These are phyloP conservation scores for Drosophila saltans DNA, from an alignment of 1,140 invertebrate species.

Conservation along the genomic window DNA sequence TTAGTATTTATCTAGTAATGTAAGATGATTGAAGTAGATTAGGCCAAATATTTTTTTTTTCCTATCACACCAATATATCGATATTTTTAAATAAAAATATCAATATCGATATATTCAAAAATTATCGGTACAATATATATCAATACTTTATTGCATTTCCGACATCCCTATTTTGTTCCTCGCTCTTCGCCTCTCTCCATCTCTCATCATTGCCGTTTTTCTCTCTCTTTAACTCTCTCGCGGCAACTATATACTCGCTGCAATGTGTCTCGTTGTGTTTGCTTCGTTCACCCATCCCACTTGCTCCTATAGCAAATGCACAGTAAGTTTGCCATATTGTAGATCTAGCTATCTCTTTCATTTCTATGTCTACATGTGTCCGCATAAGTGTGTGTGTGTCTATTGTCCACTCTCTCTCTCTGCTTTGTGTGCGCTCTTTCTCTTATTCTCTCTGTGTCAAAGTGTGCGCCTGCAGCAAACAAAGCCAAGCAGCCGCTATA, in stretches of 20 bases:
- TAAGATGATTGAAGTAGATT: too few species aligned
- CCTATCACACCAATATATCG: too few species aligned
- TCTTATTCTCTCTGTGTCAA: constrained; percentile 18
- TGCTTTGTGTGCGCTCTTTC: constrained; percentile 24
- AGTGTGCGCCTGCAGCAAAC: constrained; percentile 47
- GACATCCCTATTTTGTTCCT: not conserved
- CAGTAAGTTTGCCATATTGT: not conserved
- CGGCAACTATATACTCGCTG: not conserved
- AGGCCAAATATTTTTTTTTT: too few species aligned
- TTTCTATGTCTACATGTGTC: constrained; percentile 52
- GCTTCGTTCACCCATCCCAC: not conserved
- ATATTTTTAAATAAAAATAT: too few species aligned
- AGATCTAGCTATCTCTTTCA: constrained; percentile 38
- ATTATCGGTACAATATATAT: too few species aligned
- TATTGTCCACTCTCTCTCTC: constrained; percentile 14
- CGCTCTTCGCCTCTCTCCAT: not conserved
- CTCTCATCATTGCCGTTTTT: not conserved
- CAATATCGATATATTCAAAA: too few species aligned
- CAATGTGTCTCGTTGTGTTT: not conserved
- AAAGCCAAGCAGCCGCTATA: constrained; percentile 38
- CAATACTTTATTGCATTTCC: too few species aligned
- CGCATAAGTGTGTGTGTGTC: constrained; percentile 39
- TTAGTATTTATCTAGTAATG: too few species aligned
- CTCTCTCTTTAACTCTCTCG: not conserved
- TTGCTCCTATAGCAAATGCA: not conserved